Evolutionary conservation across 2,888 invertebrate genomes (phyloP), one percentile per base, ranked within the genome.

Genomic region (Neelides folsomi): DNA sequence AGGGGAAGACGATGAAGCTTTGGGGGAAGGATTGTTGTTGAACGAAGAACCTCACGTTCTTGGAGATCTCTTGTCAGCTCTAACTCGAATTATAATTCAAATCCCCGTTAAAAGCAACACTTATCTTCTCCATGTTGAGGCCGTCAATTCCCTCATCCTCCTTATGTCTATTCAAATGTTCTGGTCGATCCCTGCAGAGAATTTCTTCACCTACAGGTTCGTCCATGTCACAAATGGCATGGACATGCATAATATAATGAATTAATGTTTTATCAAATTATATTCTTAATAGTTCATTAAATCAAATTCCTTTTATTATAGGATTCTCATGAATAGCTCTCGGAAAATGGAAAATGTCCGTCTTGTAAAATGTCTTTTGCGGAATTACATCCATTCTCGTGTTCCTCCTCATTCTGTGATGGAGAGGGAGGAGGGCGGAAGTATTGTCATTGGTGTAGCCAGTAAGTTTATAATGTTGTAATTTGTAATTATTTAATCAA

Each of bases 81-180:
- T 92, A 2, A 79, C 87, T 9, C 83, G 86, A 57, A 77, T 89
- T 2, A 75, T 89, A 41, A 82, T 86, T 2, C 85, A 87, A 68
- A 80, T 90, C 19, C 87, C 88, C 18, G 76, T 89, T 6, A 81
- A 79, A 66, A 77, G 79, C 75, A 44, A 47, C 67, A 89, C 89
- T 50, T 89, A 89, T 69, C 80, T 81, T 51, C 74, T 90, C 20
- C 88, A 90, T 66, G 69, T 92, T 65, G 94, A 95, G 70, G 82
- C 87, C 20, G 80, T 93, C 43, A 92, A 90, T 68, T 82, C 84
- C 16, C 72, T 94, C 40, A 72, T 94, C 13, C 83, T 89, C 0
- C 71, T 94, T n/a, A 76, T 94, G 66, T 90, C 92, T 0, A 83
- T 89, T 34, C 90, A 92, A 69, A 78, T 87, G 69, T 86, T 82